Conservation (phyloP, 2,113 vertebrate species). For the Petaurus breviceps region DNA sequence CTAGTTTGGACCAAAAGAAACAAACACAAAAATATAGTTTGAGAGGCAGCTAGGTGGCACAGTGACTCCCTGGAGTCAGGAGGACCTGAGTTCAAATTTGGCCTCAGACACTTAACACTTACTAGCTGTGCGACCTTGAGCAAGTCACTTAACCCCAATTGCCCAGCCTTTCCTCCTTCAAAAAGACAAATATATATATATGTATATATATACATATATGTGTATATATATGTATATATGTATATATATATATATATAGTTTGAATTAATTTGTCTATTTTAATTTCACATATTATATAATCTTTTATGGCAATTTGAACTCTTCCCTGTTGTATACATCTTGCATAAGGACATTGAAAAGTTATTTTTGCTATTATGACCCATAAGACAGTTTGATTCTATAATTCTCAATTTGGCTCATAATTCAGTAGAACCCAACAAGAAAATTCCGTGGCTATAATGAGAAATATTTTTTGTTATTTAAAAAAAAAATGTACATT, state of each 20-base stretch:
- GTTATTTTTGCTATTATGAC: not conserved
- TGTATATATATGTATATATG: too few relatives aligned
- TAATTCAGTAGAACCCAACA: not conserved
- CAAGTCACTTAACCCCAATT: too few relatives aligned
- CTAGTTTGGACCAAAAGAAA: not conserved
- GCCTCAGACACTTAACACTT: too few relatives aligned
- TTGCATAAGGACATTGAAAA: not conserved
- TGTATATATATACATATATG: too few relatives aligned
- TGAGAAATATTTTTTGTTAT: not conserved
- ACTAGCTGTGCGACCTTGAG: too few relatives aligned
- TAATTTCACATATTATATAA: not conserved
- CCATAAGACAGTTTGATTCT: not conserved
- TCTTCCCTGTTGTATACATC: not conserved
- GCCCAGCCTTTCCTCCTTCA: too few relatives aligned
- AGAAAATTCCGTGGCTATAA: not conserved
- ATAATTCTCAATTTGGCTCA: not conserved
- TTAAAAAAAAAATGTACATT: too few relatives aligned
- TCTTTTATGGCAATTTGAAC: not conserved
- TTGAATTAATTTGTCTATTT: not conserved
- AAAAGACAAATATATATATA: too few relatives aligned
- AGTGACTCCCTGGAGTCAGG: too few relatives aligned
- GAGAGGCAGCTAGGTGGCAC: too few relatives aligned
- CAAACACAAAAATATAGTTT: not conserved
- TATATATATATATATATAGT: not conserved
- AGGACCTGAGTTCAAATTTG: too few relatives aligned